Conservation (phyloP, 2,888 invertebrate genomes). For the Oxyscelio sp. region DNA sequence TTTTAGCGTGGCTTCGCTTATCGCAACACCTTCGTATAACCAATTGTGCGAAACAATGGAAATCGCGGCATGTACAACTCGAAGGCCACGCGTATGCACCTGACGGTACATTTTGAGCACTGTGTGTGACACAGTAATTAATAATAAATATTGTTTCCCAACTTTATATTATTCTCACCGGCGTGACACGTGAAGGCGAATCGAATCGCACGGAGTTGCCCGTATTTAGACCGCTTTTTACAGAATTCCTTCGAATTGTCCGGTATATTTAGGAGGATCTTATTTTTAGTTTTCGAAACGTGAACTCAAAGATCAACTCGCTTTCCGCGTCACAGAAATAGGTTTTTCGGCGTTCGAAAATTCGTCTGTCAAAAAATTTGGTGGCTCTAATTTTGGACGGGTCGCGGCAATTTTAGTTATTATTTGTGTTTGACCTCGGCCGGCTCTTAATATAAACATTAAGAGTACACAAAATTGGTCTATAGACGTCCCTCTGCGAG, state of each 20-base stretch:
- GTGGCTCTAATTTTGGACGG: not conserved
- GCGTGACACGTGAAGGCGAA: not conserved
- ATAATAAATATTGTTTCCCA: slow-evolving; percentile 60
- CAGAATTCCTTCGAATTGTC: not conserved
- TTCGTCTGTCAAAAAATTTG: not conserved
- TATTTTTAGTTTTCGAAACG: slow-evolving; percentile 29
- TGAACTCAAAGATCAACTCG: slow-evolving; percentile 5
- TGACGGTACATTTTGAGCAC: slow-evolving; percentile 62
- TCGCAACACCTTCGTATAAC: slow-evolving; percentile 78
- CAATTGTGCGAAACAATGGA: slow-evolving; percentile 77
- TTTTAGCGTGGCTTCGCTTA: slow-evolving; percentile 79
- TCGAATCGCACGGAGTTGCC: not conserved
- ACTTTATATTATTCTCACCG: slow-evolving; percentile 8
- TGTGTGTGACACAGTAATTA: slow-evolving; percentile 55
- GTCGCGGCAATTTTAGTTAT: not conserved
- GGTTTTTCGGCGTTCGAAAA: not conserved
- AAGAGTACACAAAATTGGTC: not conserved
- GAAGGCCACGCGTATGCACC: slow-evolving; percentile 72
- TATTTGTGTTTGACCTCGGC: not conserved
- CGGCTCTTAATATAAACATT: slow-evolving; percentile 1
- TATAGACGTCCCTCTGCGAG: not conserved
- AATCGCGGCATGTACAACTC: slow-evolving; percentile 72
- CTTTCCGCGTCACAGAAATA: slow-evolving; percentile 4
- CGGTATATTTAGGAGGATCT: not conserved
- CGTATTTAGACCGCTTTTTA: not conserved